Evolutionary conservation across 2,888 invertebrate genomes (phyloP).

Genomic region (Thysanoteuthis rhombus): DNA sequence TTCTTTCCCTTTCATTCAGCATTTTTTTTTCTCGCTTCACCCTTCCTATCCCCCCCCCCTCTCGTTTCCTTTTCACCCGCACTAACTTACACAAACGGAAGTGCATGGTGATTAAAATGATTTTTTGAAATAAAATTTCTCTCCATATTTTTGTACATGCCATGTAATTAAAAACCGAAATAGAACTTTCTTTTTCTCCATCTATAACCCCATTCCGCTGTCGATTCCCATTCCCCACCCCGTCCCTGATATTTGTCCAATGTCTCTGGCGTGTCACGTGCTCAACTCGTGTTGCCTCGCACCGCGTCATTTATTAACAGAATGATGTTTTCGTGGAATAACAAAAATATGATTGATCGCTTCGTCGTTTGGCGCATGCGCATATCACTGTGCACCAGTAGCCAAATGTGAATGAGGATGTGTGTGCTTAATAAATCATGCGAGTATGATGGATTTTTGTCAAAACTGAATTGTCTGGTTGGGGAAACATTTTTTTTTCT

Average conservation of each 20-base stretch:
- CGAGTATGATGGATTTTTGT: neutral
- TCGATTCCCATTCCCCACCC: neutral
- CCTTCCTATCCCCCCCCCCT: neutral
- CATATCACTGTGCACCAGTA: neutral
- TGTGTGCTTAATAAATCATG: neutral
- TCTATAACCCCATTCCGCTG: neutral
- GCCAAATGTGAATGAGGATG: neutral
- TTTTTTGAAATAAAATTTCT: neutral
- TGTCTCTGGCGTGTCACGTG: neutral
- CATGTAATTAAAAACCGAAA: neutral
- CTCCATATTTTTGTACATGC: neutral
- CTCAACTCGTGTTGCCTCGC: neutral
- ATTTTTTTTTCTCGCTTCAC: neutral
- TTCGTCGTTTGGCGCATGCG: neutral
- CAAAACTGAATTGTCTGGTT: neutral
- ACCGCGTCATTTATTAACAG: neutral
- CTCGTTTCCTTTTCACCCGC: neutral
- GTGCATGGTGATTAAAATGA: neutral
- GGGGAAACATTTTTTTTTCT: no score
- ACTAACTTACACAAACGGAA: neutral
- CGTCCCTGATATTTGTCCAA: neutral
- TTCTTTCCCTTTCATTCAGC: neutral
- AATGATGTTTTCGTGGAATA: neutral
- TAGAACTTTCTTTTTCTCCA: neutral
- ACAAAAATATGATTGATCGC: neutral